A percentile compares a stretch with the other conserved stretches of the same genome.
Evolutionary conservation across 2,113 vertebrate genomes (phyloP).

Genomic region (Anas platyrhynchos): DNA sequence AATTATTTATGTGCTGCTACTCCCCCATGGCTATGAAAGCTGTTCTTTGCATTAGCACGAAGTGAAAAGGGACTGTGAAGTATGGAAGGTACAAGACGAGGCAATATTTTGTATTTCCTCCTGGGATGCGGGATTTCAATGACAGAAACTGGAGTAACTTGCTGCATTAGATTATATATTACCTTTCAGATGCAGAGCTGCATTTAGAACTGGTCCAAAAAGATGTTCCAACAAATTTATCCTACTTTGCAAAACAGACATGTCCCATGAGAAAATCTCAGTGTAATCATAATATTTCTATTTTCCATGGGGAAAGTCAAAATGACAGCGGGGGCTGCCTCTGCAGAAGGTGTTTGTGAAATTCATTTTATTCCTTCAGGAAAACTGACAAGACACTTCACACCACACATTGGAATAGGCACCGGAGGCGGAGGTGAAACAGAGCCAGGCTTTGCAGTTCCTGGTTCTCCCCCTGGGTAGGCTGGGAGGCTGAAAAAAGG

Average conservation of each 20-base stretch:
- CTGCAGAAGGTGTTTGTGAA: neutral
- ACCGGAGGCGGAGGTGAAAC: fast-evolving
- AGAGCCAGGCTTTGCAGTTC: neutral
- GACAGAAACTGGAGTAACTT: neutral
- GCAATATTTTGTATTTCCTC: conserved; percentile 11
- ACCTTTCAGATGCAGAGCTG: neutral
- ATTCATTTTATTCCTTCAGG: neutral
- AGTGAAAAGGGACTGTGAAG: neutral
- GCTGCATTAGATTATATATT: neutral
- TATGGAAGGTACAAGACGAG: neutral
- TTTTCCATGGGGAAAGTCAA: neutral
- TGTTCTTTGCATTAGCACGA: conserved; percentile 6
- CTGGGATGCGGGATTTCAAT: neutral
- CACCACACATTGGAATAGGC: neutral
- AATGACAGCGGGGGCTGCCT: conserved; percentile 1
- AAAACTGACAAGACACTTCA: neutral
- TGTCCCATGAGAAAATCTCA: neutral
- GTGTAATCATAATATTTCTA: neutral
- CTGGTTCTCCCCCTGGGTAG: neutral
- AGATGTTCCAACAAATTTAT: neutral
- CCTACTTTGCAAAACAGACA: neutral
- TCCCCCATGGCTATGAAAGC: conserved; percentile 40
- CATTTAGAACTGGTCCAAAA: neutral
- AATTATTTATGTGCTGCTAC: conserved; percentile 25
- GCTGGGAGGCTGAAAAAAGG: neutral